Conservation (phyloP, 2,113 vertebrate species). For the Baryphthengus martii region DNA sequence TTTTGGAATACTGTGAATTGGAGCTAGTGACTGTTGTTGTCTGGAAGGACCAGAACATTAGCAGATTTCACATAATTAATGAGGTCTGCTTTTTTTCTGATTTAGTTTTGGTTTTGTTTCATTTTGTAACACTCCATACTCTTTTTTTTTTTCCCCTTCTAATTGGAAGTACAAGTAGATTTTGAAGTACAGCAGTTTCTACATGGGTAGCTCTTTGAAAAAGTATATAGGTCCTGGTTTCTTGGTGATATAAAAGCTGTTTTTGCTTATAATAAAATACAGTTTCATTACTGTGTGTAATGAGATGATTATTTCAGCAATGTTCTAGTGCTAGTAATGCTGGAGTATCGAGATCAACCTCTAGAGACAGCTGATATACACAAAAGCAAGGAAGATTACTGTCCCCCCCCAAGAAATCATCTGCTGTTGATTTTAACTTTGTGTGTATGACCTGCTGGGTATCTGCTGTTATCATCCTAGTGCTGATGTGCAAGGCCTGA, state of each 20-base stretch:
- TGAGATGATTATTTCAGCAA: slow-evolving; percentile 36
- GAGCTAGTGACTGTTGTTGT: neutral
- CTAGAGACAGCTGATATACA: too few relatives aligned
- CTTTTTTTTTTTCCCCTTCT: neutral
- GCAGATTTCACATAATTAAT: neutral
- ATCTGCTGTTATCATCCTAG: neutral
- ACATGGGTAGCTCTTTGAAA: neutral
- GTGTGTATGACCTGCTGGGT: neutral
- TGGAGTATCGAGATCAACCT: too few relatives aligned
- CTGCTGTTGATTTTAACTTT: neutral
- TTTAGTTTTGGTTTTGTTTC: neutral
- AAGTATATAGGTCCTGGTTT: neutral
- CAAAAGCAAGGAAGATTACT: neutral
- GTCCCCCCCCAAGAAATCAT: neutral
- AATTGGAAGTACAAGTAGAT: neutral
- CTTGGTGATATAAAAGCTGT: slow-evolving; percentile 4
- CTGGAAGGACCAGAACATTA: neutral
- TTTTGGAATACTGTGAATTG: slow-evolving; percentile 10
- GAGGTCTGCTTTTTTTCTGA: neutral
- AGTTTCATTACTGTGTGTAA: slow-evolving; percentile 27
- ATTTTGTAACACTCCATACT: neutral
- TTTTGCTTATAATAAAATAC: slow-evolving; percentile 62
- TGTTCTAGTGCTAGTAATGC: neutral
- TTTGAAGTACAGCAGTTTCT: neutral
- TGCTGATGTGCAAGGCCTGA: neutral